phyloP scores from a whole-genome alignment of 2,888 invertebrate genomes.

The Plagodis pulveraria region DNA sequence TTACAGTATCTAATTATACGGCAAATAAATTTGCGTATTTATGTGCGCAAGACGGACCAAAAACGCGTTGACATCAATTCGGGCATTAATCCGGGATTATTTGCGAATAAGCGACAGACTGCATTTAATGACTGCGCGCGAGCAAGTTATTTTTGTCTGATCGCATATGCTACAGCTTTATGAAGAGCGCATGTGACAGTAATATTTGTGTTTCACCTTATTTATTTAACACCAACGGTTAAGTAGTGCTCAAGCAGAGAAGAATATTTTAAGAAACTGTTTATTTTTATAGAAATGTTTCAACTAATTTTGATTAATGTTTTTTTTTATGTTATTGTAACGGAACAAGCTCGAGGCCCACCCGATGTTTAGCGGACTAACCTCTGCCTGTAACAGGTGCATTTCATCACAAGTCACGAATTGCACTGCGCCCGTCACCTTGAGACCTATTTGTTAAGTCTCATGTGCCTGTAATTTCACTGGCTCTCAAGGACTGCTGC shows the following conservation, averaged over 20 bases:
- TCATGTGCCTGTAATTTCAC: no score
- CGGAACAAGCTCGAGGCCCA: no score
- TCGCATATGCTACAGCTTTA: slow-evolving; percentile 59
- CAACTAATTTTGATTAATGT: no score
- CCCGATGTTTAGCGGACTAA: no score
- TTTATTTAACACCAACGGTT: slow-evolving; percentile 55
- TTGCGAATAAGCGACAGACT: slow-evolving; percentile 49
- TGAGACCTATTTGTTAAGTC: no score
- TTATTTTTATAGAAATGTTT: no score
- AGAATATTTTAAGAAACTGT: not conserved
- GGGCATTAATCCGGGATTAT: slow-evolving; percentile 66
- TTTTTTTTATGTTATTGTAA: no score
- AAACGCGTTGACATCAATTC: slow-evolving; percentile 69
- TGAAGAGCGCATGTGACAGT: slow-evolving; percentile 68
- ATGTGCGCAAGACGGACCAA: slow-evolving; percentile 63
- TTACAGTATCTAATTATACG: slow-evolving; percentile 17
- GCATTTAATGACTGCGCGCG: slow-evolving; percentile 58
- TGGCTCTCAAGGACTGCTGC: no score
- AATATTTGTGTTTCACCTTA: slow-evolving; percentile 73
- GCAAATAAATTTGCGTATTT: slow-evolving; percentile 60
- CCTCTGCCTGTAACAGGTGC: no score
- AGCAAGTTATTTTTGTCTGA: slow-evolving; percentile 55
- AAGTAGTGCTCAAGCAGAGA: not conserved
- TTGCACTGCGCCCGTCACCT: no score
- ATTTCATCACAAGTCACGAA: no score